phyloP scores from a whole-genome alignment of 2,888 invertebrate genomes.

The Netelia inedita region DNA sequence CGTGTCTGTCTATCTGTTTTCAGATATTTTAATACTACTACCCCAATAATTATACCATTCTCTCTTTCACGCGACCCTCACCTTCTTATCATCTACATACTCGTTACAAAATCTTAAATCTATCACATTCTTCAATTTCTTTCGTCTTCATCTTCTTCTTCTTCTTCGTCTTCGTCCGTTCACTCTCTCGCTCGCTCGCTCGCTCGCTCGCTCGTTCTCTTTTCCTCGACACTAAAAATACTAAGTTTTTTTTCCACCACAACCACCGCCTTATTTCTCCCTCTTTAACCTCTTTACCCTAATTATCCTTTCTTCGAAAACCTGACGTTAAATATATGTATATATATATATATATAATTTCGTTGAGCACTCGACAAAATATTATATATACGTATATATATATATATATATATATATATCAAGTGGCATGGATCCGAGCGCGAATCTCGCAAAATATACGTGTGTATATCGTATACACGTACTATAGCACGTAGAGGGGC shows the following conservation, averaged over 20 bases:
- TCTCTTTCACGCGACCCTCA: conserved; percentile 6
- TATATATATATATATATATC: neutral
- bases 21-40: too few species aligned
- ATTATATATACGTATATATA: conserved; percentile 1
- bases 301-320: neutral
- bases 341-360: neutral
- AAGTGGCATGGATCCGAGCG: too few species aligned
- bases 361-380: neutral
- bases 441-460: too few species aligned
- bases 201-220: too few species aligned
- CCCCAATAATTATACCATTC: neutral
- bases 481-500: too few species aligned
- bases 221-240: too few species aligned
- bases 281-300: conserved; percentile 2
- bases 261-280: neutral
- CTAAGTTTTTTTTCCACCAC: too few species aligned
- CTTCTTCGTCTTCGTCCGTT: conserved; percentile 22
- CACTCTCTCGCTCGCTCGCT: conserved; percentile 2
- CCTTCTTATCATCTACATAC: neutral
- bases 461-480: too few species aligned
- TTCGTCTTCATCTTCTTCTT: neutral
- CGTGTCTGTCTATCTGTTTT: too few species aligned
- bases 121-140: neutral
- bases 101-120: neutral
- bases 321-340: neutral